These are phyloP conservation scores for Acrocephalus kingi DNA, from an alignment of 2,113 vertebrate species.

Conservation along the genomic window DNA sequence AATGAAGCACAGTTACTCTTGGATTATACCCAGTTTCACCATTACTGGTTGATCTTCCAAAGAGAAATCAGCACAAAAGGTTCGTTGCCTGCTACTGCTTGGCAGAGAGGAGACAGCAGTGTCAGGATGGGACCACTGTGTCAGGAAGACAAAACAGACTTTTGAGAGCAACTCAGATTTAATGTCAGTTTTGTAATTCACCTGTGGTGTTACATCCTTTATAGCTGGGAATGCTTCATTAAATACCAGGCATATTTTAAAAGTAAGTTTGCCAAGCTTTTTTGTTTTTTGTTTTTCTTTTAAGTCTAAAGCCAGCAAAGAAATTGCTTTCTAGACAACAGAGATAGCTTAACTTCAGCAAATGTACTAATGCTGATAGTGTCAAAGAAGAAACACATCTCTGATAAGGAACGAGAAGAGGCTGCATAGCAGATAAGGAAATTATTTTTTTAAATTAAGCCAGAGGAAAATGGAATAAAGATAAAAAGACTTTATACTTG, in stretches of 20 bases:
- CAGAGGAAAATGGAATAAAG: conserved; percentile 61
- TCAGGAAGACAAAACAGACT: background rate
- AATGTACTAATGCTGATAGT: conserved; percentile 56
- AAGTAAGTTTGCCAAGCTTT: conserved; percentile 35
- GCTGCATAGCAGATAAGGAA: conserved; percentile 63
- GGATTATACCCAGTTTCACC: conserved; percentile 11
- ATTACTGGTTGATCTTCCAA: conserved; percentile 48
- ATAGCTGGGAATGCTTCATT: conserved; percentile 8
- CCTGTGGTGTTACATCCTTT: background rate
- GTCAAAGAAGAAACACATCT: conserved; percentile 31
- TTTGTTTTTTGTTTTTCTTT: background rate
- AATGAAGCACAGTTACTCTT: conserved; percentile 40
- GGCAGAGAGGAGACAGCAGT: background rate
- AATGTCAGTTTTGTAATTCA: conserved; percentile 13
- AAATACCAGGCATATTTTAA: conserved; percentile 24
- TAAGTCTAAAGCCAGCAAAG: conserved; percentile 40
- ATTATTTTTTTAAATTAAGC: conserved; percentile 66
- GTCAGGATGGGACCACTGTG: background rate
- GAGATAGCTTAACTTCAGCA: conserved; percentile 57
- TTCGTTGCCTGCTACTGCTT: conserved; percentile 25
- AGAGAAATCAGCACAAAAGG: conserved; percentile 10
- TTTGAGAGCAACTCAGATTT: background rate
- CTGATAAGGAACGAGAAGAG: conserved; percentile 45
- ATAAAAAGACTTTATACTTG: conserved; percentile 67
- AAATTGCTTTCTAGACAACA: background rate